Base-by-base conservation (phyloP, 2,888 invertebrate species). In the Epinotia bilunana region DNA sequence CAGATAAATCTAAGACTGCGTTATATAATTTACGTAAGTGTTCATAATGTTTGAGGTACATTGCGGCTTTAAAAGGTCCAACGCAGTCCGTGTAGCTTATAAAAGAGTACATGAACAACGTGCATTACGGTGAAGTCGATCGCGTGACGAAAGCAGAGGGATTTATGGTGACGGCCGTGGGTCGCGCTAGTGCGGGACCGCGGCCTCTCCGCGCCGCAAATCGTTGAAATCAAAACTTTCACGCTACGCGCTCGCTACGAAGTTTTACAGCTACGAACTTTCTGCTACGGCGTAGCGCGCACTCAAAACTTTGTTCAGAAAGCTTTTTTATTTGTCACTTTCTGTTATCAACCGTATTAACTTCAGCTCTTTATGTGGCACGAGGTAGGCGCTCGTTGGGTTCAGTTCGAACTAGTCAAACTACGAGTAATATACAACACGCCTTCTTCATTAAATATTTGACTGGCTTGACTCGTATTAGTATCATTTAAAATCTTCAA, bases 221-320 rank as follows among this genome's bases (percentile, higher is more conserved):
- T 94, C 93, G 93, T 94, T 92, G 94, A 93, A 94, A 93, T 94
- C 93, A 94, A 93, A 93, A 94, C 93, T 94, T 94, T 94, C 94
- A 92, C 94, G 93, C 93, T 93, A 92, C 93, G 92, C 89, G 90
- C 91, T 90, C 92, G 93, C 93, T 94, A 94, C 94, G 92, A 93
- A 93, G 93, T 94, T 94, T 93, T 92, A 92, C 91, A 88, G 93
- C 93, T 94, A 94, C 94, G 90, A 93, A 93, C 93, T 94, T 94
- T 93, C 94, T 93, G 93, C 93, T 93, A 94, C 94, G 92, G 85
- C 89, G 91, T 91, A 91, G 92, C 90, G 90, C 89, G 89, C 89
- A 91, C 92, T 92, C 93, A 90, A 92, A 93, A 94, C 92, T 94
- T 93, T 92, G 91, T 92, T 92, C 85, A 87, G 86, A 89, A 89